Evolutionary conservation across 2,797 vertebrate species (phyloP).

Genomic region (Aeoliscus strigatus): DNA sequence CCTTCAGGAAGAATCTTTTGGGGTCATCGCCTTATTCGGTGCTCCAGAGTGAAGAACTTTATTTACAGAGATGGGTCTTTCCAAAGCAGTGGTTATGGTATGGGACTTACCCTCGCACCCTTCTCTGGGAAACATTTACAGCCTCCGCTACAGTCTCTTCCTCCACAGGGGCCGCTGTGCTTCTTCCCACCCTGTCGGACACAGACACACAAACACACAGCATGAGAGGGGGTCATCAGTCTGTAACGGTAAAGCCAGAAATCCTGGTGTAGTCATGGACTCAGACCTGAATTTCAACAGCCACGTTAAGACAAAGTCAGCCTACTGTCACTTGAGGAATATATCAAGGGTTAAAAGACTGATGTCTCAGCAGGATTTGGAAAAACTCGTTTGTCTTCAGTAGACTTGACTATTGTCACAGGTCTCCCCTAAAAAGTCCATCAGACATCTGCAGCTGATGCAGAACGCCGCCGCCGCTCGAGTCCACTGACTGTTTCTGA

Average conservation of each 20-base stretch:
- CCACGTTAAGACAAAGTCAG: too few species aligned
- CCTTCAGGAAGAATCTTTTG: constrained; percentile 3
- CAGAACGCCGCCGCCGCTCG: too few species aligned
- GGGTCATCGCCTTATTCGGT: constrained; percentile 23
- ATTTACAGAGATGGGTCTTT: constrained; percentile 5
- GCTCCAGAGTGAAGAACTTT: constrained; percentile 9
- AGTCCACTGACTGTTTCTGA: too few species aligned
- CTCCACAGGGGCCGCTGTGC: constrained; percentile 84
- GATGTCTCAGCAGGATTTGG: too few species aligned
- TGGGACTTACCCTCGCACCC: constrained; percentile 86
- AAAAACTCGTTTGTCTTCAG: too few species aligned
- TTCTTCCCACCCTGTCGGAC: constrained; percentile 88
- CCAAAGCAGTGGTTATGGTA: constrained; percentile 9
- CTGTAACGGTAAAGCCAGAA: not conserved
- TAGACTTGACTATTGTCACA: too few species aligned
- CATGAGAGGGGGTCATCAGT: constrained; percentile 12
- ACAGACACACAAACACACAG: constrained; percentile 46
- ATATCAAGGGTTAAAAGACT: too few species aligned
- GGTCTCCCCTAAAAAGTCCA: too few species aligned
- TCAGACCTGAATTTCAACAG: constrained; percentile 2
- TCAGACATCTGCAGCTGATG: too few species aligned
- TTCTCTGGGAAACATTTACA: constrained; percentile 97
- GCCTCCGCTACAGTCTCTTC: constrained; percentile 93
- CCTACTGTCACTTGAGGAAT: too few species aligned
- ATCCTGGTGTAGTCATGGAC: constrained; percentile 10